phyloP scores from a whole-genome alignment of 2,797 vertebrate species.

The Enteromius radiatus region DNA sequence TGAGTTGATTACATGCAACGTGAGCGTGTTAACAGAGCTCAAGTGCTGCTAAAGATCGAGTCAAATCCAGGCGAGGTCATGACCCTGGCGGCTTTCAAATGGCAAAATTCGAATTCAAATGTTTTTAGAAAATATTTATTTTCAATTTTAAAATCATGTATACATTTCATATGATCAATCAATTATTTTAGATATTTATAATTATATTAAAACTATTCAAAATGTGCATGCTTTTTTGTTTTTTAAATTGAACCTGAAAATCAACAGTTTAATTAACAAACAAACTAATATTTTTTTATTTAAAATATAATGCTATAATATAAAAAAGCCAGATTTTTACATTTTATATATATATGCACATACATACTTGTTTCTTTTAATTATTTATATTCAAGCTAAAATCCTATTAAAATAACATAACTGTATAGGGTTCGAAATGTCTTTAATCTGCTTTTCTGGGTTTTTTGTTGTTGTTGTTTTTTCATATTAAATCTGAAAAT shows the following conservation, averaged over 20 bases:
- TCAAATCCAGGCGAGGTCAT: neutral
- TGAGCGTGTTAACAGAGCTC: conserved; percentile 6
- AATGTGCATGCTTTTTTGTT: neutral
- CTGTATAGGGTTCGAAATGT: neutral
- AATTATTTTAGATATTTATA: neutral
- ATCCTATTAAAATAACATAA: neutral
- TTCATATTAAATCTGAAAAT: neutral
- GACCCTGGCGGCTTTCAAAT: neutral
- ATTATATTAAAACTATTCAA: neutral
- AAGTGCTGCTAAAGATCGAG: conserved; percentile 32
- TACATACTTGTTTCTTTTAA: no score
- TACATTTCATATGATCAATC: neutral
- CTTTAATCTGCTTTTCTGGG: neutral
- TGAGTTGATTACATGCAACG: conserved; percentile 13
- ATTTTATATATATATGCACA: neutral
- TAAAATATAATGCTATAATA: neutral
- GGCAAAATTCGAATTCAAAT: neutral
- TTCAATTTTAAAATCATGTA: neutral
- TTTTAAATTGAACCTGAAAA: neutral
- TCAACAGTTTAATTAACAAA: neutral
- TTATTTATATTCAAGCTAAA: neutral
- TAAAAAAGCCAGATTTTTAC: neutral
- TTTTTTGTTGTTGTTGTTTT: no score
- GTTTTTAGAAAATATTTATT: neutral
- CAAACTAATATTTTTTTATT: neutral